Evolutionary conservation across 1,140 invertebrate species (phyloP).

Genomic region (Leucophenga varia): DNA sequence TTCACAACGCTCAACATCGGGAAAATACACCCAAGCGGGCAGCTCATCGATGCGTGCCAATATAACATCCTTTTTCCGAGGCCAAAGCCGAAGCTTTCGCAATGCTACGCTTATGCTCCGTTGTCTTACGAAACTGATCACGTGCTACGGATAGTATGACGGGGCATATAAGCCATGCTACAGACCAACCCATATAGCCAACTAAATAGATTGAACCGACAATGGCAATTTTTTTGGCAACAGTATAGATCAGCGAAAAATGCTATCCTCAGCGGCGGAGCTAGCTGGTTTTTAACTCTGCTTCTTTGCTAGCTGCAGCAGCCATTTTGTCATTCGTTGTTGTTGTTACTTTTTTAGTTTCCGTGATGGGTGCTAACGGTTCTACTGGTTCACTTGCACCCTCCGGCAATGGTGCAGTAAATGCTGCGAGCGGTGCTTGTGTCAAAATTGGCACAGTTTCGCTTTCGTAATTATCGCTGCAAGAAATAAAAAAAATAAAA

Average conservation of each 20-base stretch:
- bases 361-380: conserved; percentile 33
- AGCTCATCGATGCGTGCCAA: conserved; percentile 82
- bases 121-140: conserved; percentile 75
- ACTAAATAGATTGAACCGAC: conserved; percentile 76
- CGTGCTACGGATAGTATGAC: conserved; percentile 77
- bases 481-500: too few relatives aligned
- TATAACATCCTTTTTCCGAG: conserved; percentile 85
- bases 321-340: conserved; percentile 8
- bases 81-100: conserved; percentile 76
- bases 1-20: conserved; percentile 90
- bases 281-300: background rate
- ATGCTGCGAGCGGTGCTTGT: conserved; percentile 33
- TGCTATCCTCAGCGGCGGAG: conserved; percentile 36
- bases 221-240: conserved; percentile 60
- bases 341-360: conserved; percentile 13
- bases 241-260: conserved; percentile 54
- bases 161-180: conserved; percentile 85
- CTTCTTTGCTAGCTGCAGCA: conserved; percentile 14
- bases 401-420: conserved; percentile 25
- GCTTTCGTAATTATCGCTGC: too few relatives aligned
- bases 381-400: conserved; percentile 27
- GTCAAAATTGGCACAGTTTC: conserved; percentile 20
- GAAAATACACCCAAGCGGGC: conserved; percentile 94
- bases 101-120: conserved; percentile 72
- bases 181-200: conserved; percentile 81